Conservation (phyloP, 2,888 invertebrate species). For the Andrena bicolor region DNA sequence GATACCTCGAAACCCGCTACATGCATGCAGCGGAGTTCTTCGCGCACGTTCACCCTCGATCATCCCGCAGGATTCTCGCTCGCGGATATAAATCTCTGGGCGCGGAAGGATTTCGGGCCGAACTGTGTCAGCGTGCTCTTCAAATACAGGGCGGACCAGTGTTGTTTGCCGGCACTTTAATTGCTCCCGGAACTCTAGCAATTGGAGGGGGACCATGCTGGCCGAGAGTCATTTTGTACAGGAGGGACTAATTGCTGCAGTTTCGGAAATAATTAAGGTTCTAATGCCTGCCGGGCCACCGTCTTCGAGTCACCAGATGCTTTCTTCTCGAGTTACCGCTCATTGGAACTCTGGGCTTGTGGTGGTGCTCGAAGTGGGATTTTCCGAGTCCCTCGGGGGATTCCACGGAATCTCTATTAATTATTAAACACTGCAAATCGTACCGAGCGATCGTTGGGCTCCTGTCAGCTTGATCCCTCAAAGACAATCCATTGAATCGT, state of each 20-base stretch:
- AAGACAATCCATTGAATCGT: too few relatives aligned
- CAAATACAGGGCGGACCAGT: not conserved
- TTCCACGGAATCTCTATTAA: too few relatives aligned
- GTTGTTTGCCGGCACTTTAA: not conserved
- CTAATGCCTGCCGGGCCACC: not conserved
- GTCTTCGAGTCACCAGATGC: not conserved
- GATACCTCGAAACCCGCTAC: not conserved
- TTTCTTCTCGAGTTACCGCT: not conserved
- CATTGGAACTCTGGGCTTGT: not conserved
- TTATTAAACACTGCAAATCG: too few relatives aligned
- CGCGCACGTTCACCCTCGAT: constrained; percentile 14
- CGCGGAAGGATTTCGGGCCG: not conserved
- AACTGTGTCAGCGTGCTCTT: not conserved
- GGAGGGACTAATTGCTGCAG: not conserved
- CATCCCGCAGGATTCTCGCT: constrained; percentile 30
- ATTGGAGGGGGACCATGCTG: not conserved
- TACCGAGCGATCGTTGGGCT: too few relatives aligned
- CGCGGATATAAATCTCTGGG: constrained; percentile 24
- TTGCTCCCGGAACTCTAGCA: not conserved
- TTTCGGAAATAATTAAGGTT: not conserved
- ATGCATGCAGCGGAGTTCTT: not conserved
- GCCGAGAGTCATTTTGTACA: not conserved
- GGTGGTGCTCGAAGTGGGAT: not conserved
- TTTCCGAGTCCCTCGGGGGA: too few relatives aligned
- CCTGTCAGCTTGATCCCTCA: too few relatives aligned